Base-by-base conservation (phyloP, 2,888 invertebrate genomes). In the Dicyrtomina minuta region DNA sequence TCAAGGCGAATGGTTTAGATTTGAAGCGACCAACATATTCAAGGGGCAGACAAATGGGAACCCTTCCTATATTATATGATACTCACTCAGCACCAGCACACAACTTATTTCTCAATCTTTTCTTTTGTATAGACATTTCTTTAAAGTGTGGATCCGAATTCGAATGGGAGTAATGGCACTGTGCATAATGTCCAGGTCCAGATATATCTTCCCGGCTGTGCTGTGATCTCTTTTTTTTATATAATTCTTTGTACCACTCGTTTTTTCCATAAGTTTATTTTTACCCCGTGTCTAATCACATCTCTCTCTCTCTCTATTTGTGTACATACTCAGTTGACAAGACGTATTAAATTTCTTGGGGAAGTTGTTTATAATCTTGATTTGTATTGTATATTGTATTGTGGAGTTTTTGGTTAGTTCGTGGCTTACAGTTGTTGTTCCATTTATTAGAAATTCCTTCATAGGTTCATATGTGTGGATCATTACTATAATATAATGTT, bases 21-120 rank as follows among this genome's bases (percentile, higher is more conserved):
- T 3, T 33, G 33, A 33, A 33, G 33, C 33, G 33, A 33, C 33
- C 33, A 8, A 33, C 4, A 33, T 33, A 33, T 8, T 33, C 33
- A 22, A 60, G 17, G 33, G n/a, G n/a, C 15, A 49, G n/a, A n/a
- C n/a, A 46, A 53, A 56, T 2, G 13, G 33, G 39, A 65, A 65
- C 65, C 65, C 56, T 65, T 65, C 53, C 17, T 24, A 65, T 56
- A 22, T 24, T 55, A 12, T 22, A 51, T 24, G 22, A 27, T 27
- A 46, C 27, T 62, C 20, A 5, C 24, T 26, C 22, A n/a, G n/a
- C n/a, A n/a, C n/a, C n/a, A n/a, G n/a, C n/a, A n/a, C n/a, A n/a
- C n/a, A n/a, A n/a, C 8, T n/a, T 20, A n/a, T 64, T 46, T 59
- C 41, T 59, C 33, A 33, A 33, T 33, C 12, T n/a, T n/a, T 59